Percentiles rank a stretch among this genome's conserved stretches.
These are phyloP conservation scores for Bufotes viridis DNA, from an alignment of 2,797 vertebrate species.

Conservation along the genomic window DNA sequence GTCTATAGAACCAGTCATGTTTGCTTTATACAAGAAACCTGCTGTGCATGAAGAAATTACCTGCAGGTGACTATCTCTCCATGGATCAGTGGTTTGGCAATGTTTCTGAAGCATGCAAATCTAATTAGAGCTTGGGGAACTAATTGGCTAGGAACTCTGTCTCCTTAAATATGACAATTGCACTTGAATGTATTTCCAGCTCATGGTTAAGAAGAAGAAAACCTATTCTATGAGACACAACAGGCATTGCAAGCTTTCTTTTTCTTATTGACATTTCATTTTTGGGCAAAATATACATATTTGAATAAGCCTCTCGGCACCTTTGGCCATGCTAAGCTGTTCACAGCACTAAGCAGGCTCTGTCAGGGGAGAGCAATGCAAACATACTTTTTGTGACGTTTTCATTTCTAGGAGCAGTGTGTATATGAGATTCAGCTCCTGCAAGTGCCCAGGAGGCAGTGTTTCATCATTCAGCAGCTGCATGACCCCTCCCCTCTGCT, in stretches of 20 bases:
- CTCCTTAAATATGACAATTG: constrained; percentile 48
- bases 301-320: too few species aligned
- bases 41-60: constrained; percentile 59
- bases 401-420: too few species aligned
- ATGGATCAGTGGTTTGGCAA: constrained; percentile 58
- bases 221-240: too few species aligned
- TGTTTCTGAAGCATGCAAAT: constrained; percentile 56
- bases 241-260: not conserved
- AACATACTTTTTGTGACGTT: too few species aligned
- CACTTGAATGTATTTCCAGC: constrained; percentile 29
- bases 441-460: too few species aligned
- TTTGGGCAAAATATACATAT: not conserved
- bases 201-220: not conserved
- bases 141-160: constrained; percentile 42
- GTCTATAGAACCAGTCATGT: constrained; percentile 52
- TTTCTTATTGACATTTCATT: not conserved
- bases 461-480: too few species aligned
- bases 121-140: constrained; percentile 54
- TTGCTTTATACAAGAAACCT: constrained; percentile 53
- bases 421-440: too few species aligned
- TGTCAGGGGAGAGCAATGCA: too few species aligned
- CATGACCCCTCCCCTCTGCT: too few species aligned
- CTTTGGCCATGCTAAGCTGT: too few species aligned
- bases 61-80: constrained; percentile 57
- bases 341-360: too few species aligned